phyloP scores from a whole-genome alignment of 1,140 invertebrate genomes.

The Uloborus diversus region DNA sequence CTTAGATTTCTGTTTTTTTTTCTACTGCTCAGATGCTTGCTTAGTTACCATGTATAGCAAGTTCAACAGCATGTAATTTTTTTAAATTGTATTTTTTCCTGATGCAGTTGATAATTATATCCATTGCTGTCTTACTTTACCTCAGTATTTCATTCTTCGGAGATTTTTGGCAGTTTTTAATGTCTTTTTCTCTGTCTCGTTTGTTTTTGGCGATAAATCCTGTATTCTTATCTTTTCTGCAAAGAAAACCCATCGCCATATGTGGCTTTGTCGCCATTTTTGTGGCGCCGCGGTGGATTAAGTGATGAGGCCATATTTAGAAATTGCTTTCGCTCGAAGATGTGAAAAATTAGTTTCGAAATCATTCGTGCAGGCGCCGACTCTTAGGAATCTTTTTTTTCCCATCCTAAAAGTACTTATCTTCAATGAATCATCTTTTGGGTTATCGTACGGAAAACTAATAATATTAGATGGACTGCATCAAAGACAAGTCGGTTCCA shows the following conservation, averaged over 20 bases:
- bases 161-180: not conserved
- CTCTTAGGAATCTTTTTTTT: too few species aligned
- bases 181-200: not conserved
- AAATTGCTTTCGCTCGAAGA: too few species aligned
- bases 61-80: not conserved
- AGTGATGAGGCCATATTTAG: slow-evolving; percentile 24
- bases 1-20: not conserved
- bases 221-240: too few species aligned
- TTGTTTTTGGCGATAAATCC: too few species aligned
- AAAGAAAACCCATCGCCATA: not conserved
- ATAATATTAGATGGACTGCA: too few species aligned
- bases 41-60: not conserved
- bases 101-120: slow-evolving; percentile 9
- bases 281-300: slow-evolving; percentile 20
- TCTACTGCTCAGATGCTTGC: not conserved
- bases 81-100: not conserved
- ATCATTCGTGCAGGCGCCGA: too few species aligned
- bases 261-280: not conserved
- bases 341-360: too few species aligned
- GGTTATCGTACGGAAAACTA: too few species aligned
- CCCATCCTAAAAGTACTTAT: too few species aligned
- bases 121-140: not conserved
- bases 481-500: too few species aligned
- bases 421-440: too few species aligned
- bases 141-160: too few species aligned